phyloP scores from a whole-genome alignment of 1,140 invertebrate genomes.

The Bombus fervidus region DNA sequence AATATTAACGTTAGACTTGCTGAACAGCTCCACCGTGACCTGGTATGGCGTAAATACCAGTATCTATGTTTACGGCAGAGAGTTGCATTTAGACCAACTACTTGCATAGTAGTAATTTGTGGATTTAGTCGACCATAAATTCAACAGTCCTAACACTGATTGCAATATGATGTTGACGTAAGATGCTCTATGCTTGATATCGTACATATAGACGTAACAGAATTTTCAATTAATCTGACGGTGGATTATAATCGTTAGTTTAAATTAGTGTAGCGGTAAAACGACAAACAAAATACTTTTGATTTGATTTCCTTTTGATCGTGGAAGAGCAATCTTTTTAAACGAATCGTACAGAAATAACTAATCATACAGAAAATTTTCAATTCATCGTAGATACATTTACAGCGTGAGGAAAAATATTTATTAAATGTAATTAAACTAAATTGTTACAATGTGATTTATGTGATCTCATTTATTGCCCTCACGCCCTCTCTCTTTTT shows the following conservation, averaged over 20 bases:
- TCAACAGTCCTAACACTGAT: slow-evolving; percentile 48
- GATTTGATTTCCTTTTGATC: neutral
- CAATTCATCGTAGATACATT: neutral
- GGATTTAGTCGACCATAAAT: slow-evolving; percentile 46
- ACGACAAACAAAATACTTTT: neutral
- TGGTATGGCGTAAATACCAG: slow-evolving; percentile 11
- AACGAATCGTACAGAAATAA: neutral
- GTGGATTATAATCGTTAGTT: neutral
- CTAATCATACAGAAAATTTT: neutral
- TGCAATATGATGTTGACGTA: slow-evolving; percentile 50
- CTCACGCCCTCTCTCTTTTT: too few species aligned
- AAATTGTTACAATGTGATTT: too few species aligned
- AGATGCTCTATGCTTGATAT: slow-evolving; percentile 27
- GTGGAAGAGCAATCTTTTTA: neutral
- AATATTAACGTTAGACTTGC: neutral
- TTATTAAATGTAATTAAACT: neutral
- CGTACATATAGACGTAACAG: neutral
- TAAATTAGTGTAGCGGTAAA: neutral
- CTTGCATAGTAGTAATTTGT: slow-evolving; percentile 48
- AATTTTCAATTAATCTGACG: slow-evolving; percentile 19
- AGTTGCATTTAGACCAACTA: slow-evolving; percentile 31
- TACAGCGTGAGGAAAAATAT: neutral
- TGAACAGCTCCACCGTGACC: neutral
- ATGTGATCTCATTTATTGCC: too few species aligned
- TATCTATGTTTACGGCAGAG: slow-evolving; percentile 26